Evolutionary conservation across 2,888 invertebrate species (phyloP), one percentile per base, ranked within the genome.

Genomic region (Drosophila quinaria): DNA sequence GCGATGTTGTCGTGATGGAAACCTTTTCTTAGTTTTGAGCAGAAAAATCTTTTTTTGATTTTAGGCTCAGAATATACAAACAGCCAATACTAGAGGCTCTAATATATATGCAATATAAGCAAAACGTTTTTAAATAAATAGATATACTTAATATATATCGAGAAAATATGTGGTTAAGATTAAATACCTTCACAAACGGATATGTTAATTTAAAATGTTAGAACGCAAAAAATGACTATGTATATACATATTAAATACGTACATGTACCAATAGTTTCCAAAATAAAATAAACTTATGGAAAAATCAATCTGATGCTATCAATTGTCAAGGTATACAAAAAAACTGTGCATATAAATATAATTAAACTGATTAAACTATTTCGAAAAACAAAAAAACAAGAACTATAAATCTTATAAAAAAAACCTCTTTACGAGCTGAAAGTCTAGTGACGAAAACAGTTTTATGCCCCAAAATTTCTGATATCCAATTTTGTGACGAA

Each of bases 101-200:
- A 54, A 59, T 74, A 60, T 49, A 51, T 39, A 50, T 74, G 69
- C 63, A 31, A 73, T 76, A 73, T 73, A 83, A 64, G 81, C 60
- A 77, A 74, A 85, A 74, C 49, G 87, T 84, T 83, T 83, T 83
- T 74, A 83, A 86, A 87, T 79, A 79, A 68, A 81, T 66, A 54
- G 22, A 46, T 70, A 47, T 49, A 58, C 37, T 35, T 58, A 29
- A 72, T 19, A 59, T 58, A 13, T 41, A 44, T 11, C 31, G 25
- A 47, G 8, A 56, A 56, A 25, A 9, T 22, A 15, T 33, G 29
- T 33, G 35, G 55, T 41, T 41, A 60, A 52, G 55, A 44, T 66
- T 22, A 47, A 39, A 70, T 70, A 66, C 71, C 19, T 54, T 66
- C 35, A n/a, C 66, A 59, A 37, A 15, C 13, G 15, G 39, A 39